These are phyloP conservation scores for Melanerpes aurifrons DNA, from an alignment of 2,113 vertebrate species.

Conservation along the genomic window DNA sequence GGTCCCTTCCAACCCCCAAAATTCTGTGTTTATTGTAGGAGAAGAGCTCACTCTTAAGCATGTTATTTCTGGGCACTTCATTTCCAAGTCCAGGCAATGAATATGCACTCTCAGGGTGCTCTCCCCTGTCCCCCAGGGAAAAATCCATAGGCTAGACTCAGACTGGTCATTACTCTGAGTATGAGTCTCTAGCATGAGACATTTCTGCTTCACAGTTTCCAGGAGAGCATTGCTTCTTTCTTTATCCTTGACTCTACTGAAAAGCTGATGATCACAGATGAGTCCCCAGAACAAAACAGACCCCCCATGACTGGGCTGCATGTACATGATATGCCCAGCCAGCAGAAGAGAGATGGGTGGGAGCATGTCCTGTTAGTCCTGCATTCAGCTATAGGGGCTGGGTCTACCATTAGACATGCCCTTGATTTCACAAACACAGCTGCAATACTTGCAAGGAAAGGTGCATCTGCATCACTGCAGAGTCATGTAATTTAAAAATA, in stretches of 20 bases:
- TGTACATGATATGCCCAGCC: fast-evolving
- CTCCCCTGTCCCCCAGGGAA: fast-evolving
- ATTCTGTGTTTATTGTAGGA: neutral
- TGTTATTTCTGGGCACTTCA: fast-evolving
- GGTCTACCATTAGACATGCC: neutral
- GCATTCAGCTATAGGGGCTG: neutral
- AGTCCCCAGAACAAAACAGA: neutral
- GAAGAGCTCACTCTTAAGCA: neutral
- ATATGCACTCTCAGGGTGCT: fast-evolving
- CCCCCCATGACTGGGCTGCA: neutral
- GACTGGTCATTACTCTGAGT: neutral
- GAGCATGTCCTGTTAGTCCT: neutral
- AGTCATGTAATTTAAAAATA: conserved; percentile 56
- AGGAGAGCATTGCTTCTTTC: neutral
- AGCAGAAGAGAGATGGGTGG: neutral
- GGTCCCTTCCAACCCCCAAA: neutral
- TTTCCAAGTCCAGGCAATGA: neutral
- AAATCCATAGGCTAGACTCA: neutral
- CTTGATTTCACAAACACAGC: conserved; percentile 10
- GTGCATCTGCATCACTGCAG: conserved; percentile 52
- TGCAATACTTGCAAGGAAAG: neutral
- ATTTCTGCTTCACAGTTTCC: neutral
- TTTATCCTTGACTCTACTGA: neutral
- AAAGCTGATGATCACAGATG: neutral
- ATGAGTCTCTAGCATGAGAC: fast-evolving